Base-by-base conservation (phyloP, 2,113 vertebrate species). In the Numida meleagris region DNA sequence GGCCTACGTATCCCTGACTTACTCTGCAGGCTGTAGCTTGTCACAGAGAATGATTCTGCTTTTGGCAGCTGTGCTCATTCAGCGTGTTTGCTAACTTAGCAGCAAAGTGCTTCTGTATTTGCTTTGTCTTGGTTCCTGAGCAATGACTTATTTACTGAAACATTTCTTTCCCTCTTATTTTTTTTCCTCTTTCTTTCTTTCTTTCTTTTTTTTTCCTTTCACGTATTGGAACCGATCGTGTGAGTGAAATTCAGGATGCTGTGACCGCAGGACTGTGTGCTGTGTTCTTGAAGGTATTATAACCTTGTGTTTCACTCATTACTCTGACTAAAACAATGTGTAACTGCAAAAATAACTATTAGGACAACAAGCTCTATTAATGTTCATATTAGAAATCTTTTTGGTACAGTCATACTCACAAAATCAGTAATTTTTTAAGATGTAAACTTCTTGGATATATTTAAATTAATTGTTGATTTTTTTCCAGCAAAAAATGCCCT, bases 381-480 rank as follows among this genome's bases (percentile, higher is more conserved):
- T 96, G 87, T 76, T 94, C 59, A 61, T 42, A 93, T 92, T 89
- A 88, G 77, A 89, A 90, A 68, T 76, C 34, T 57, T 95, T 88
- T 87, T 86, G n/a, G 33, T 92, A 86, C 14, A 58, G 63, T 91
- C 76, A 93, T 94, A 86, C 83, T 91, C 92, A 74, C 71, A 95
- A 97, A 97, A 96, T 94, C 48, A 82, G 50, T 25, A 31, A 40
- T 61, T 34, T 90, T 45, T 55, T 34, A 96, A 90, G 50, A 91
- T 76, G 33, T 78, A 50, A 53, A 33, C 55, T 86, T 96, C 95
- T 95, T 89, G 79, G 94, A 89, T 97, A 21, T 96, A 90, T 96
- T 98, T 97, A 97, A 97, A 97, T 98, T 94, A 97, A 87, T 95
- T 92, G 91, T 76, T 97, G 94, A 66, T 94, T 96, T 96, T 97